Evolutionary conservation across 2,797 vertebrate species (phyloP).

Genomic region (Petrocephalus schoutedeni): DNA sequence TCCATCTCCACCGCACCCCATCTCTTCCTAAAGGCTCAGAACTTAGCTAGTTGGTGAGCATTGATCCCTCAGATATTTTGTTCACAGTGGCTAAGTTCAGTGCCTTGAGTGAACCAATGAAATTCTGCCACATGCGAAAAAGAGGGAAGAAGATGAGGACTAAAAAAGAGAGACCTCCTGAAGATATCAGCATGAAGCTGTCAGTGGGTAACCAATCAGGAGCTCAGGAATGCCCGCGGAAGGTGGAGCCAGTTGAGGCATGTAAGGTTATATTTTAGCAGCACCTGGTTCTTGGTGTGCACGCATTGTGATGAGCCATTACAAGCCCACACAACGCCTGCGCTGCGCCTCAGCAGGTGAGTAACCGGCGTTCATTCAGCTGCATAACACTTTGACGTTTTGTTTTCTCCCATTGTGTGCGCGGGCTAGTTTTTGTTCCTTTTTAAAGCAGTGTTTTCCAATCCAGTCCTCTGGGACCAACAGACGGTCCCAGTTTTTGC

Average conservation of each 20-base stretch:
- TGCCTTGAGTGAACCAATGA: constrained; percentile 72
- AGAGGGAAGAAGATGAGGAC: constrained; percentile 40
- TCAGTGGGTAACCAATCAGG: constrained; percentile 18
- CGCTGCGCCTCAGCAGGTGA: not conserved
- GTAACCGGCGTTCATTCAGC: not conserved
- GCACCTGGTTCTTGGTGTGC: not conserved
- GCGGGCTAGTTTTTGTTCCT: not conserved
- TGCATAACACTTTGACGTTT: not conserved
- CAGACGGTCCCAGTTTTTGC: not conserved
- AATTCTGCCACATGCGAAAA: constrained; percentile 37
- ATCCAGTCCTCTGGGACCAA: not conserved
- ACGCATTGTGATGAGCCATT: not conserved
- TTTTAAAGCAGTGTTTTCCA: not conserved
- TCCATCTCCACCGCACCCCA: constrained; percentile 24
- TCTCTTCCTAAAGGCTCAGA: constrained; percentile 71
- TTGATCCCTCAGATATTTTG: constrained; percentile 71
- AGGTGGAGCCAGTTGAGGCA: constrained; percentile 48
- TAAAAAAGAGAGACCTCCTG: not conserved
- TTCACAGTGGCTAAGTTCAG: constrained; percentile 87
- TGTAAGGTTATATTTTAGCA: constrained; percentile 18
- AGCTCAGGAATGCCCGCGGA: constrained; percentile 51
- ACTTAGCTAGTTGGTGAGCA: constrained; percentile 82
- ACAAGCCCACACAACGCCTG: not conserved
- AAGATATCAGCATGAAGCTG: not conserved
- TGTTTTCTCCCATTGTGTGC: not conserved